Evolutionary conservation across 1,140 invertebrate species (phyloP).

Genomic region (Daktulosphaira vitifoliae): DNA sequence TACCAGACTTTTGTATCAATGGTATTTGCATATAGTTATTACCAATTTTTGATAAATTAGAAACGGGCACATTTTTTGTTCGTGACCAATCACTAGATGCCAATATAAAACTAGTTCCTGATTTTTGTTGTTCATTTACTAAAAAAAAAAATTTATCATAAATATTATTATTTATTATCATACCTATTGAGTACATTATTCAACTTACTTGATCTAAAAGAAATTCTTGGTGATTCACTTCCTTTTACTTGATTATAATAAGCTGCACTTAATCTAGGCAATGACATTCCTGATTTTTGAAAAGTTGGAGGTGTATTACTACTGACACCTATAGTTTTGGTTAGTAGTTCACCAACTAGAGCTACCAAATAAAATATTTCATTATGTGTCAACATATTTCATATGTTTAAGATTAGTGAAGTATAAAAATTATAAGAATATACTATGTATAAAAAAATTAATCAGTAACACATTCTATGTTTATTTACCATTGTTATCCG

Average conservation of each 20-base stretch:
- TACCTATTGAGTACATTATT: not conserved
- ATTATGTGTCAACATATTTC: too few relatives aligned
- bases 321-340: not conserved
- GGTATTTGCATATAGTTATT: conserved; percentile 27
- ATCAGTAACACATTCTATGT: not conserved
- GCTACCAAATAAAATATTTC: too few relatives aligned
- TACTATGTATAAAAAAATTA: too few relatives aligned
- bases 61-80: conserved; percentile 7
- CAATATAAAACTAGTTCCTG: conserved; percentile 6
- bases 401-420: too few relatives aligned
- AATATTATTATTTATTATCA: too few relatives aligned
- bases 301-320: not conserved
- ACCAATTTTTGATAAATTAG: conserved; percentile 13
- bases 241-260: conserved; percentile 1
- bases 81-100: conserved; percentile 9
- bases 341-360: not conserved
- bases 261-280: not conserved
- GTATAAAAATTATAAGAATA: not conserved
- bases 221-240: not conserved
- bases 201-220: conserved; percentile 3
- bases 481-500: conserved; percentile 1
- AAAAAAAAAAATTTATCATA: not conserved
- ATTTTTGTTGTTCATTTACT: conserved; percentile 19
- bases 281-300: not conserved
- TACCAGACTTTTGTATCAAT: not conserved